Evolutionary conservation across 2,888 invertebrate genomes (phyloP).

Genomic region (Brachylomia viminalis): DNA sequence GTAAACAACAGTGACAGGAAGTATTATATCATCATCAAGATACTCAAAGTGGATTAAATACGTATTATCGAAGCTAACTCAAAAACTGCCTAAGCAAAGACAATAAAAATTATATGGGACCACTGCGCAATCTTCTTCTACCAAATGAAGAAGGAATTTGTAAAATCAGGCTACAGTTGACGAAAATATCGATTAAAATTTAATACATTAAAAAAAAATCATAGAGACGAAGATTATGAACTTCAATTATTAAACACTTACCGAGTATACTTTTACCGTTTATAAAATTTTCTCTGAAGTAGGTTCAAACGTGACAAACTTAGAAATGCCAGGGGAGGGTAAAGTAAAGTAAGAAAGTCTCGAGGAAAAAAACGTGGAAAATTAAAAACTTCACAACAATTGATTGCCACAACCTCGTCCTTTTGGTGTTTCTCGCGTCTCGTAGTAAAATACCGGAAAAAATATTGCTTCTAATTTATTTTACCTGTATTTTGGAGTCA

Average conservation of each 20-base stretch:
- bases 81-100: too few relatives aligned
- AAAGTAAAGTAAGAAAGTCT: slow-evolving; percentile 24
- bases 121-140: too few relatives aligned
- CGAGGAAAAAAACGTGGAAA: slow-evolving; percentile 51
- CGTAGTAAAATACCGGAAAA: slow-evolving; percentile 52
- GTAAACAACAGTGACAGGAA: too few relatives aligned
- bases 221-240: too few relatives aligned
- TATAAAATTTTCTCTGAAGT: slow-evolving; percentile 48
- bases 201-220: too few relatives aligned
- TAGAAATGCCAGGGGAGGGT: slow-evolving; percentile 52
- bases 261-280: slow-evolving; percentile 48
- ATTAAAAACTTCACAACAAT: slow-evolving; percentile 70
- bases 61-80: too few relatives aligned
- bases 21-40: too few relatives aligned
- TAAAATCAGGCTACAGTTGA: too few relatives aligned
- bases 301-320: slow-evolving; percentile 69
- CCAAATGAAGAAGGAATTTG: too few relatives aligned
- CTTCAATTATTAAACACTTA: slow-evolving; percentile 67
- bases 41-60: too few relatives aligned
- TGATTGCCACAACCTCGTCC: slow-evolving; percentile 61
- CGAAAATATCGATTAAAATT: too few relatives aligned
- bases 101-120: too few relatives aligned
- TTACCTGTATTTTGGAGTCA: slow-evolving; percentile 47
- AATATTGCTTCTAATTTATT: slow-evolving; percentile 52
- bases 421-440: slow-evolving; percentile 49